phyloP scores from a whole-genome alignment of 2,797 vertebrate genomes.

The Halcyon badia region DNA sequence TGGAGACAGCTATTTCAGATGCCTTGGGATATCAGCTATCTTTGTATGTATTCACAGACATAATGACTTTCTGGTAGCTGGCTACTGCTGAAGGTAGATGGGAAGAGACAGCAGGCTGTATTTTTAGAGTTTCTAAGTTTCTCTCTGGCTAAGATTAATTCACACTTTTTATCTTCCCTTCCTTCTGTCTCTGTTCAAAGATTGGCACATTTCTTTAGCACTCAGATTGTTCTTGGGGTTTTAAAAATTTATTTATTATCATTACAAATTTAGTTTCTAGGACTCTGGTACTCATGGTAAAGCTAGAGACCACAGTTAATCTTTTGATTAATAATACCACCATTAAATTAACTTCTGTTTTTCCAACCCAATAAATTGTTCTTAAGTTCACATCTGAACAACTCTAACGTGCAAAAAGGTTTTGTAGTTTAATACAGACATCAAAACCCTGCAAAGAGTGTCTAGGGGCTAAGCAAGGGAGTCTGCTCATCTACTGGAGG shows the following conservation, averaged over 20 bases:
- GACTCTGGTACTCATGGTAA: not conserved
- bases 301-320: not conserved
- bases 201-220: not conserved
- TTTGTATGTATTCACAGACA: not conserved
- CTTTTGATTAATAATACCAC: not conserved
- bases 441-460: not conserved
- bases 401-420: not conserved
- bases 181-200: not conserved
- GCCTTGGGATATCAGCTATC: constrained; percentile 14
- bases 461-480: not conserved
- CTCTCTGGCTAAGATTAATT: constrained; percentile 49
- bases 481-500: not conserved
- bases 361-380: not conserved
- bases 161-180: constrained; percentile 14
- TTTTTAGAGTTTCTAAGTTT: constrained; percentile 1
- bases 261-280: not conserved
- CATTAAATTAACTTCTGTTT: not conserved
- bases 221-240: not conserved
- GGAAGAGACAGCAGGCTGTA: constrained; percentile 2
- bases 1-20: constrained; percentile 16
- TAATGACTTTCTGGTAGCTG: not conserved
- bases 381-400: not conserved
- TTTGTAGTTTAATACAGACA: not conserved
- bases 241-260: not conserved
- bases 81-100: not conserved